phyloP scores from a whole-genome alignment of 2,797 vertebrate species.

The Limosa lapponica region DNA sequence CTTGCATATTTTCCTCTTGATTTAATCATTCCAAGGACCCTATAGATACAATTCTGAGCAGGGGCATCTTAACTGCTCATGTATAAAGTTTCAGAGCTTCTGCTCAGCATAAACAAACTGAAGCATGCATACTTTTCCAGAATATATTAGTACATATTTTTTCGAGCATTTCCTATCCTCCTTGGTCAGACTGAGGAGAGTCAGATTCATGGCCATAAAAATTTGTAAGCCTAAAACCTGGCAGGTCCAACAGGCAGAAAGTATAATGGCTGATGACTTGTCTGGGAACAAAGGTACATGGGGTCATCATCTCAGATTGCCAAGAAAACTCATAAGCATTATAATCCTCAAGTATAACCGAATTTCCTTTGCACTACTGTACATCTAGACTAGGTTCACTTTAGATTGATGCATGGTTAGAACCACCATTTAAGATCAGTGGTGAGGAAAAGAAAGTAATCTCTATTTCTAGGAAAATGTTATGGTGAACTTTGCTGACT shows the following conservation, averaged over 20 bases:
- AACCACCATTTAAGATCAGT: not conserved
- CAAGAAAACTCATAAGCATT: not conserved
- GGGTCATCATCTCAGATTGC: not conserved
- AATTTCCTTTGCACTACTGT: not conserved
- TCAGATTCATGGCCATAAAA: not conserved
- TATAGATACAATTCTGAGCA: not conserved
- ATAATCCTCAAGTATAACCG: not conserved
- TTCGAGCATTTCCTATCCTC: not conserved
- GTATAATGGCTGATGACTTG: not conserved
- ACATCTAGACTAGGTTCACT: not conserved
- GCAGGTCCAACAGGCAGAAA: not conserved
- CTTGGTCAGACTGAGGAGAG: not conserved
- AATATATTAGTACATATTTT: not conserved
- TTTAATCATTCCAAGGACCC: not conserved
- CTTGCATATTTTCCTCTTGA: not conserved
- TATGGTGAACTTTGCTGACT: not conserved
- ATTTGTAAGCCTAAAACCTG: rapidly evolving
- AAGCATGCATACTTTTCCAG: not conserved
- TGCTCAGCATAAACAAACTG: not conserved
- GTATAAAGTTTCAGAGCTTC: not conserved
- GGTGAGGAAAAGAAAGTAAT: not conserved
- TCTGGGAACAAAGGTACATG: not conserved
- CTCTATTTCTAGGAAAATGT: not conserved
- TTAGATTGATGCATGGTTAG: not conserved
- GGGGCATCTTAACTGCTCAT: rapidly evolving